Evolutionary conservation across 2,113 vertebrate species (phyloP), one percentile per base, ranked within the genome.

Genomic region (Micronycteris hirsuta): DNA sequence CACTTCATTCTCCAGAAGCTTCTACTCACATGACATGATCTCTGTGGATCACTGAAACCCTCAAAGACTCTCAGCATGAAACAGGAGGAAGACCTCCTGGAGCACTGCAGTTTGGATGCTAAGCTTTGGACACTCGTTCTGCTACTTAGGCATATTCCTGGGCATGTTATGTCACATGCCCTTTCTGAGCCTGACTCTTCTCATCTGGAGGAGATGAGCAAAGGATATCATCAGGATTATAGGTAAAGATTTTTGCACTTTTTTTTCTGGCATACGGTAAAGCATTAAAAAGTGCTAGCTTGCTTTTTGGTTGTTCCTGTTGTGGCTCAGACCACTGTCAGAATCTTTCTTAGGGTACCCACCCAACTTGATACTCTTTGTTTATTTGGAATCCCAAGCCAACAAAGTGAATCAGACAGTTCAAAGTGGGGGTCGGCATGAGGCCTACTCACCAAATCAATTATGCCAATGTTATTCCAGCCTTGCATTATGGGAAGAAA

Each of bases 401-500:
- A 74, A 77, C n/a, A 19, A 86, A 80, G 16, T 4, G 14, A 7
- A 58, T 2, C 4, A 81, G 12, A 73, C 15, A 76, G 17, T n/a
- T 96, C 87, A 56, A 0, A 12, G 65, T 5, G 19, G 4, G 15
- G 12, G 3, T 86, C 68, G 71, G 49, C 5, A 31, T 28, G 28
- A 43, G 88, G 36, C 43, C 26, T 94, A 98, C 99, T 99, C 98
- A 99, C 99, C 99, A 99, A 97, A 81, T 99, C 98, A 86, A 99
- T 97, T 96, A 99, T 99, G 97, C 99, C 99, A 82, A 99, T 99
- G 98, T 99, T 99, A 97, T 99, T 99, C 99, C 99, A 99, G 98
- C 99, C 99, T 98, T 99, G 99, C 99, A 99, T 99, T 98, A 99
- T 99, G 80, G 99, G 99, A 91, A 99, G 99, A 97, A 99, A 99